phyloP scores from a whole-genome alignment of 1,140 invertebrate species.

The Achatina immaculata region DNA sequence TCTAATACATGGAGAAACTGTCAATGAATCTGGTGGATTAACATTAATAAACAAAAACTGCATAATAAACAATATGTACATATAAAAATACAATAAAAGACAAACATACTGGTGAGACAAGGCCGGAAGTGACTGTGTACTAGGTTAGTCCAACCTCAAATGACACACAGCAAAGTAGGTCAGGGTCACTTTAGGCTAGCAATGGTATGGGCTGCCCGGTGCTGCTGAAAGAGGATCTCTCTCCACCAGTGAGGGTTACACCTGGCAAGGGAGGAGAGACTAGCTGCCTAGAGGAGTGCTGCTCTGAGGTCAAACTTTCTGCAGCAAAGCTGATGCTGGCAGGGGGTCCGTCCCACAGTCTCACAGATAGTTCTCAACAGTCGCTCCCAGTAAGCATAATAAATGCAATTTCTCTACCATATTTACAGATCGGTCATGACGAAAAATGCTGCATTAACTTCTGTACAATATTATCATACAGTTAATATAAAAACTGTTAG shows the following conservation, averaged over 20 bases:
- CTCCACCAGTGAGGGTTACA: conserved; percentile 1
- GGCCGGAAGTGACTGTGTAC: not conserved
- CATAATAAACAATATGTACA: too few relatives aligned
- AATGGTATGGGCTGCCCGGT: not conserved
- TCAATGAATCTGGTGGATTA: too few relatives aligned
- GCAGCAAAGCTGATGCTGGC: not conserved
- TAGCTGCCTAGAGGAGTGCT: not conserved
- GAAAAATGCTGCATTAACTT: too few relatives aligned
- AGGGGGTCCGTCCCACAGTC: not conserved
- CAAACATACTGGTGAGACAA: conserved; percentile 19
- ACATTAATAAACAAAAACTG: too few relatives aligned
- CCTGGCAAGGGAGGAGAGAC: not conserved
- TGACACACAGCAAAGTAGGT: conserved; percentile 27
- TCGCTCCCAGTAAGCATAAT: not conserved
- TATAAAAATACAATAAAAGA: conserved; percentile 14
- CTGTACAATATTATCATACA: too few relatives aligned
- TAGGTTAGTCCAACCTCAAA: conserved; percentile 19
- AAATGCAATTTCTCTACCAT: not conserved
- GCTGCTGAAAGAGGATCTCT: conserved; percentile 2
- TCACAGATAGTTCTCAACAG: not conserved
- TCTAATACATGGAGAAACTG: too few relatives aligned
- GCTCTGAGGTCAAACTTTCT: conserved; percentile 1
- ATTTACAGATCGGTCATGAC: not conserved
- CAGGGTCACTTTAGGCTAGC: conserved; percentile 30
- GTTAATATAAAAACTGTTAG: too few relatives aligned